Evolutionary conservation across 2,888 invertebrate genomes (phyloP), one percentile per base, ranked within the genome.

Genomic region (Blera fallax): DNA sequence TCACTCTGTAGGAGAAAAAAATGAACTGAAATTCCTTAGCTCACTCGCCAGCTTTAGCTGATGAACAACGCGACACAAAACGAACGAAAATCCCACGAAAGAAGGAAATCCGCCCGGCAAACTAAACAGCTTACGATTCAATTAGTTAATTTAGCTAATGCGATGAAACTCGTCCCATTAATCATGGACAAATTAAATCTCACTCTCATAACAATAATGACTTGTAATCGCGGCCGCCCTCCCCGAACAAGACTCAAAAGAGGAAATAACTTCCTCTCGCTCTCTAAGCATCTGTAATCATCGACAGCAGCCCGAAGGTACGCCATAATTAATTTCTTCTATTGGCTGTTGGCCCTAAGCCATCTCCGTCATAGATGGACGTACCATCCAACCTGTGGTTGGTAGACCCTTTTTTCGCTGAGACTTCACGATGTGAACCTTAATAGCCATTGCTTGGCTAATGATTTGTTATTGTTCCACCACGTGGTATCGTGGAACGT

Each of bases 81-180:
- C 10, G 10, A 21, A 48, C n/a, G 48, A 48, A 48, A 48, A 48
- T 48, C 48, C 48, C 48, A 48, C 48, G 48, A 16, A 62, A 62
- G 62, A 43, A 62, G 43, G 43, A 62, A 29, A 43, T 43, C 27
- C 43, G 62, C 8, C 62, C 43, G 62, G 10, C 43, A 29, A 43
- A 27, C 27, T 27, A 27, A 43, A 62, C 62, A 62, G 62, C 62
- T 62, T 43, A 62, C 16, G 27, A 58, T 70, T 76, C 74, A 84
- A 84, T 80, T 76, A 74, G 84, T 70, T 80, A 64, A 80, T 80
- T 84, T 65, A 80, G n/a, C 72, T 79, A 79, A 79, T 74, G 69
- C 58, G 64, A 52, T 65, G 58, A 69, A 83, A 80, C 80, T 45
- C 11, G 74, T 65, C 64, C 27, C 50, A 74, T 74, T 70, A 80